Conservation (phyloP, 2,888 invertebrate genomes). For the Ferdinandea cuprea region DNA sequence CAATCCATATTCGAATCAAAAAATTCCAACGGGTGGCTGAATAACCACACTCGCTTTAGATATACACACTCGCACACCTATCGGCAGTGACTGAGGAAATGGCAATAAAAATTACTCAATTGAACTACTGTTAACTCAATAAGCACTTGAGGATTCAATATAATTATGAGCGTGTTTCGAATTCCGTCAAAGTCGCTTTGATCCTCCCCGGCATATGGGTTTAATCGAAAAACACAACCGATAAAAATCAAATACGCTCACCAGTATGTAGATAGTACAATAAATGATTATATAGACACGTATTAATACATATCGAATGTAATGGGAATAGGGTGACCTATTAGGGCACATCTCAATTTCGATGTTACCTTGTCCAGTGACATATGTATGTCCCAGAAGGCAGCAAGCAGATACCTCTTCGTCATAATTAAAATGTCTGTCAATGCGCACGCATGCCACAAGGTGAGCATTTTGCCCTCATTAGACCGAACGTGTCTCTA, state of each 20-base stretch:
- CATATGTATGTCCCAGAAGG: constrained; percentile 11
- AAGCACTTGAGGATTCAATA: constrained; percentile 68
- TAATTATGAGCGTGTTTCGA: constrained; percentile 51
- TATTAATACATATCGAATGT: neutral
- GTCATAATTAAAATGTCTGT: constrained; percentile 57
- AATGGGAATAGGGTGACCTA: constrained; percentile 23
- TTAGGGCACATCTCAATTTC: constrained; percentile 12
- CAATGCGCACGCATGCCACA: constrained; percentile 59
- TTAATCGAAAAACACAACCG: constrained; percentile 40
- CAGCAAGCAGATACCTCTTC: constrained; percentile 12
- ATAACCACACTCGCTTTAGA: constrained; percentile 1
- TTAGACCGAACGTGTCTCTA: constrained; percentile 69
- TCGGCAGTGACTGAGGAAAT: constrained; percentile 66
- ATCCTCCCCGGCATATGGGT: constrained; percentile 41
- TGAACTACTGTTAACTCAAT: constrained; percentile 72
- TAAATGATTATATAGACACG: constrained; percentile 16
- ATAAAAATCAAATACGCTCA: constrained; percentile 43
- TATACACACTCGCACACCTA: constrained; percentile 8
- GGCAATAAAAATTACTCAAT: constrained; percentile 73
- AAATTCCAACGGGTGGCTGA: neutral
- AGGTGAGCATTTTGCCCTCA: constrained; percentile 56
- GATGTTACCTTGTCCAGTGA: neutral
- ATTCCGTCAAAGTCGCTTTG: constrained; percentile 64
- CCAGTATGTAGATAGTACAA: constrained; percentile 6
- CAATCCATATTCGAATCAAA: constrained; percentile 27